Base-by-base conservation (phyloP, 1,140 invertebrate genomes). In the Diorhabda sublineata region DNA sequence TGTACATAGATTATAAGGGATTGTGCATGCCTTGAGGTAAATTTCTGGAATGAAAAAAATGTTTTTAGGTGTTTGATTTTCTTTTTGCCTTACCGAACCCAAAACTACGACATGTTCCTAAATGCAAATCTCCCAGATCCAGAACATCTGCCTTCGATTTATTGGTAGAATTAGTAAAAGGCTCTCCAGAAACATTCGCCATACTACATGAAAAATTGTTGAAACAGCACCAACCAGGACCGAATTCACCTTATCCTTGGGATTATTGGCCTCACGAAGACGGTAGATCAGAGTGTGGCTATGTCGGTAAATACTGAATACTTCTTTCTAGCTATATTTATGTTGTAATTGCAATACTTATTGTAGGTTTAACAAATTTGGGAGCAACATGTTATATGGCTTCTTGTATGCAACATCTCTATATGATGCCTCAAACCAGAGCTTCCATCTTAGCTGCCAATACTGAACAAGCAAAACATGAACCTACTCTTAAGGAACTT, bases 301-400 rank as follows among this genome's bases (percentile, higher is more conserved):
- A 96, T 81, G 95, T 97, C 1, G 96, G 96, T 0, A 62, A 62
- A 43, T 3, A 7, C n/a, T 2, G 6, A 8, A 52, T 52, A 4
- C 26, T 26, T 52, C 4, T 52, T n/a, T 8, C 47, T 52, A 3
- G 47, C n/a, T 4, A 52, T 52, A 8, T 8, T 3, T 52, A 8
- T 2, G n/a, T 52, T 4, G 2, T 3, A 26, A 26, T 26, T 26
- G 26, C 26, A 26, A 26, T 26, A 26, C 26, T 26, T 26, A 8
- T 52, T 52, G n/a, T 52, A 52, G 47, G 47, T 60, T 82, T 98
- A 3, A 96, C 94, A 0, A 98, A 98, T 82, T 83, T 98, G 4
- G 96, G 96, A 41, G 96, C 96, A 8, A 98, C 96, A 0, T 98
- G 96, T 80, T 98, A 98, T 80, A 96, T 98, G 94, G 96, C 96